A percentile compares a stretch with the other conserved stretches of the same genome.
Evolutionary conservation across 2,888 invertebrate species (phyloP).

Genomic region (Phyto melanocephala): DNA sequence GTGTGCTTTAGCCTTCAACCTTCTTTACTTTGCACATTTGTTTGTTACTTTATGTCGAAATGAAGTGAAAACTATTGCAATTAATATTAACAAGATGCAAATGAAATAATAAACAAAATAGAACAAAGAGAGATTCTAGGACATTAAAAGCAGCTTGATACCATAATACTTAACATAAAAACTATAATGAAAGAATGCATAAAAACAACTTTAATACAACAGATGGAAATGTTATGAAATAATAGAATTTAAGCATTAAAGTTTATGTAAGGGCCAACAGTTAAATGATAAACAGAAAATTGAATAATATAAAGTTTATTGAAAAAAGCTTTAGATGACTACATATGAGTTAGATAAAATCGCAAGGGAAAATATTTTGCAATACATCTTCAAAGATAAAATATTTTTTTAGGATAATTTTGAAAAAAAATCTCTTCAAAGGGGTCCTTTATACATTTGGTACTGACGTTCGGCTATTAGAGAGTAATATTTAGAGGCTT

Average conservation of each 20-base stretch:
- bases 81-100: constrained; percentile 48
- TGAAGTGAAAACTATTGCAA: constrained; percentile 42
- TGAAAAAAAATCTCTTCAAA: too few species aligned
- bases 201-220: not conserved
- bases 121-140: not conserved
- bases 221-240: constrained; percentile 4
- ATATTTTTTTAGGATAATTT: too few species aligned
- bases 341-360: too few species aligned
- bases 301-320: too few species aligned
- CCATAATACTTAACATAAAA: not conserved
- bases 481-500: too few species aligned
- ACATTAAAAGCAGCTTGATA: constrained; percentile 26
- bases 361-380: too few species aligned
- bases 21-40: not conserved
- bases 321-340: too few species aligned
- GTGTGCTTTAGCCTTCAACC: constrained; percentile 5
- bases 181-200: not conserved
- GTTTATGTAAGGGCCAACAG: constrained; percentile 4
- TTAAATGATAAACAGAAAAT: too few species aligned
- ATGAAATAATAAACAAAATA: not conserved
- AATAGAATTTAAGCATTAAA: not conserved
- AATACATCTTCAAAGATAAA: too few species aligned
- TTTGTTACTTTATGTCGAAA: not conserved
- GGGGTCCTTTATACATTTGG: too few species aligned
- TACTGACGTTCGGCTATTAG: too few species aligned